These are phyloP conservation scores for Drosophila cardini DNA, from an alignment of 1,140 invertebrate genomes.

Conservation along the genomic window DNA sequence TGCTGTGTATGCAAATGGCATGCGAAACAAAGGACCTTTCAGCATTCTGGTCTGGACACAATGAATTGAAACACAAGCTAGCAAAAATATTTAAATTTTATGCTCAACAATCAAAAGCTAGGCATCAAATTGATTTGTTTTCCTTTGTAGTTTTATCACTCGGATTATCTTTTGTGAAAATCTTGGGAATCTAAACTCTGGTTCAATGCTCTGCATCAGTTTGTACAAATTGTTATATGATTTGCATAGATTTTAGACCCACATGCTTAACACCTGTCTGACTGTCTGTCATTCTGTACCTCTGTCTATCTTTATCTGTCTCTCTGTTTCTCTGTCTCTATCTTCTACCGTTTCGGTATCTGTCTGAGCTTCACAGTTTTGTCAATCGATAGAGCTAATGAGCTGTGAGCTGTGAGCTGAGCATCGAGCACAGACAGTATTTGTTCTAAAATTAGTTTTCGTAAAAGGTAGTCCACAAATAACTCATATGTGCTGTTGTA, in stretches of 20 bases:
- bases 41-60: slow-evolving; percentile 53
- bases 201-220: slow-evolving; percentile 57
- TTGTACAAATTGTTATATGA: slow-evolving; percentile 37
- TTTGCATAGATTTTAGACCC: slow-evolving; percentile 64
- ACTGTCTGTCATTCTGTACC: slow-evolving; percentile 16
- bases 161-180: slow-evolving; percentile 11
- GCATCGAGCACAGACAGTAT: slow-evolving; percentile 41
- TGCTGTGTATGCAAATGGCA: slow-evolving; percentile 63
- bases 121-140: slow-evolving; percentile 72
- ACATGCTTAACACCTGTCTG: slow-evolving; percentile 33
- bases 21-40: slow-evolving; percentile 32
- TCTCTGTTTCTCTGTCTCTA: not conserved
- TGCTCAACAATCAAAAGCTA: slow-evolving; percentile 55
- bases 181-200: slow-evolving; percentile 10
- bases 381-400: slow-evolving; percentile 74
- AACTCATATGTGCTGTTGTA: slow-evolving; percentile 40
- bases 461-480: slow-evolving; percentile 47
- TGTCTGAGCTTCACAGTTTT: slow-evolving; percentile 6
- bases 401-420: slow-evolving; percentile 58
- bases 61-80: slow-evolving; percentile 48
- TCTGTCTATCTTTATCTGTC: slow-evolving; percentile 3
- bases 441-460: slow-evolving; percentile 68
- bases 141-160: slow-evolving; percentile 35
- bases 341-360: not conserved
- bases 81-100: slow-evolving; percentile 76